These are phyloP conservation scores for Bujurquina vittata DNA, from an alignment of 2,113 vertebrate genomes.

Conservation along the genomic window DNA sequence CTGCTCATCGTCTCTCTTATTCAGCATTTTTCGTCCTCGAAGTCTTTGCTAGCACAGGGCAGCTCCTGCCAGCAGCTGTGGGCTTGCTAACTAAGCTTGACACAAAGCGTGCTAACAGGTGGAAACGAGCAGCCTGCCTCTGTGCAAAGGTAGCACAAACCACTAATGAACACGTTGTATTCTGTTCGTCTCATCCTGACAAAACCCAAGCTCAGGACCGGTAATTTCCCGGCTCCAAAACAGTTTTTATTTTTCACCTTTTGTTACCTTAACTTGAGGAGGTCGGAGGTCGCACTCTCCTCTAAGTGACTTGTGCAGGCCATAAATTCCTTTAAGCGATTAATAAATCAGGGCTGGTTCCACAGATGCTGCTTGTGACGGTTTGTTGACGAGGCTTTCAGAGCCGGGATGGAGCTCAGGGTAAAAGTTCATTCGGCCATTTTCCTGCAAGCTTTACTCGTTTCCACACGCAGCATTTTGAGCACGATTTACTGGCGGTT, in stretches of 20 bases:
- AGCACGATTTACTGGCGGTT: background rate
- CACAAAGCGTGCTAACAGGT: background rate
- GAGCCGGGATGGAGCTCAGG: background rate
- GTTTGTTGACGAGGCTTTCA: background rate
- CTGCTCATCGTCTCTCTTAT: background rate
- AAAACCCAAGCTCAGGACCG: background rate
- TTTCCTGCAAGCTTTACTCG: background rate
- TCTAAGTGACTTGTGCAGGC: background rate
- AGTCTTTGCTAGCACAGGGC: background rate
- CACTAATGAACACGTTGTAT: background rate
- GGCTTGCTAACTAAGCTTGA: background rate
- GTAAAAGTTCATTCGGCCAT: background rate
- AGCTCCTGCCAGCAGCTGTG: background rate
- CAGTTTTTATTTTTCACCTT: background rate
- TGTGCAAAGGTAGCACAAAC: background rate
- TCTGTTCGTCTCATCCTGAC: constrained; percentile 10
- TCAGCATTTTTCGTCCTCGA: background rate
- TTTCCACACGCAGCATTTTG: background rate
- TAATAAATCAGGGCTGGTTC: background rate
- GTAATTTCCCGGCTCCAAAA: constrained; percentile 2
- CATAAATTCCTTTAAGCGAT: accelerated
- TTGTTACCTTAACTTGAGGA: background rate
- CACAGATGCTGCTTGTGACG: background rate
- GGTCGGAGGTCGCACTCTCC: background rate
- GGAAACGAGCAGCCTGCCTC: background rate